phyloP scores from a whole-genome alignment of 1,140 invertebrate species.

The Varroa destructor region DNA sequence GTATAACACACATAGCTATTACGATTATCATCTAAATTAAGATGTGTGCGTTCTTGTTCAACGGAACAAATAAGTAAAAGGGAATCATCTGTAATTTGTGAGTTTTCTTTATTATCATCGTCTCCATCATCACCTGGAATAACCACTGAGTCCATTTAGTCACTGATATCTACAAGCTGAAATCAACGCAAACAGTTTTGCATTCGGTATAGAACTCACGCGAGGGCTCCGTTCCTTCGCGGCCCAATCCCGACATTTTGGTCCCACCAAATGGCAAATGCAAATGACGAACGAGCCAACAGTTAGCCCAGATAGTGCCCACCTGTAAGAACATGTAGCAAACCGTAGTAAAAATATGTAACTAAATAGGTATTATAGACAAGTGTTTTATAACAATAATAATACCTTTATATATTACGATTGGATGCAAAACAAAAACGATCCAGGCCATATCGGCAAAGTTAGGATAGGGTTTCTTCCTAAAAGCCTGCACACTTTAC shows the following conservation, averaged over 20 bases:
- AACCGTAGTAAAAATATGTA: not conserved
- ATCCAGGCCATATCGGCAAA: too few relatives aligned
- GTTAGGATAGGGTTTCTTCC: too few relatives aligned
- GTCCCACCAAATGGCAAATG: slow-evolving; percentile 52
- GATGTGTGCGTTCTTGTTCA: too few relatives aligned
- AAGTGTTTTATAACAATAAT: slow-evolving; percentile 24
- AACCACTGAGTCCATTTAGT: too few relatives aligned
- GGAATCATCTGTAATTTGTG: too few relatives aligned
- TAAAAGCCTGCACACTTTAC: too few relatives aligned
- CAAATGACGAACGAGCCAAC: slow-evolving; percentile 47
- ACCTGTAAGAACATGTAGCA: slow-evolving; percentile 37
- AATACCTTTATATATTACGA: slow-evolving; percentile 12
- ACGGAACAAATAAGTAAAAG: too few relatives aligned
- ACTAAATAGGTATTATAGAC: slow-evolving; percentile 27
- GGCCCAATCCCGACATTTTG: slow-evolving; percentile 48
- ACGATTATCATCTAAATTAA: too few relatives aligned
- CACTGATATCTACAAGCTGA: not conserved
- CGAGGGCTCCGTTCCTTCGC: slow-evolving; percentile 47
- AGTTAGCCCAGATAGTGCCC: slow-evolving; percentile 52
- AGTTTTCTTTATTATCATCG: too few relatives aligned
- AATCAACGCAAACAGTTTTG: slow-evolving; percentile 48
- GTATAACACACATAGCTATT: too few relatives aligned
- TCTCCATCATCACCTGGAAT: too few relatives aligned
- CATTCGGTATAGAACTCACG: slow-evolving; percentile 49
- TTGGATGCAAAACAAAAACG: too few relatives aligned